phyloP scores from a whole-genome alignment of 2,888 invertebrate genomes.

The Heliconius ismenius region DNA sequence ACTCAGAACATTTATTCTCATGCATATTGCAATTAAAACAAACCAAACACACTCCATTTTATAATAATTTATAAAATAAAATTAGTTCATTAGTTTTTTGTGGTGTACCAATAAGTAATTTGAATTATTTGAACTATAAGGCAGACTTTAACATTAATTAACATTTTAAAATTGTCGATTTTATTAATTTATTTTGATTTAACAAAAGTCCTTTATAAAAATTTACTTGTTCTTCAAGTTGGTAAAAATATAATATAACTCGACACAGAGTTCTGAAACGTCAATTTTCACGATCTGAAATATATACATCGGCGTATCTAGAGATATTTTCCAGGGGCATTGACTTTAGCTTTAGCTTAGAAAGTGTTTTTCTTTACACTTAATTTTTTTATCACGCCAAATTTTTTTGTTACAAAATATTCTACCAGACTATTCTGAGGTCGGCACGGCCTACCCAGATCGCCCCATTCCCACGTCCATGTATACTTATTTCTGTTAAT shows the following conservation, averaged over 20 bases:
- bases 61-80: constrained; percentile 66
- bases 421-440: too few relatives aligned
- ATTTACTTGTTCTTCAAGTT: background rate
- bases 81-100: constrained; percentile 53
- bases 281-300: background rate
- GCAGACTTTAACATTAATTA: background rate
- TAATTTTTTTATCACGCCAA: too few relatives aligned
- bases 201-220: background rate
- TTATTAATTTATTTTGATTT: background rate
- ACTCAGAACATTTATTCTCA: constrained; percentile 81
- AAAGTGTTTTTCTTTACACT: too few relatives aligned
- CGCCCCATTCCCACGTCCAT: too few relatives aligned
- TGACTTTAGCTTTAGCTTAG: too few relatives aligned
- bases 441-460: too few relatives aligned
- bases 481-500: background rate
- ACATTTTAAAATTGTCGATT: background rate
- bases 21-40: constrained; percentile 74
- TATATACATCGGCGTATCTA: too few relatives aligned
- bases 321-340: too few relatives aligned
- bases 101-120: background rate
- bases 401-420: too few relatives aligned
- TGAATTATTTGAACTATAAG: constrained; percentile 8
- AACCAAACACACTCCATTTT: constrained; percentile 77
- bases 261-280: background rate
- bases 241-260: background rate